phyloP scores from a whole-genome alignment of 2,797 vertebrate species.

The Macroramphosus scolopax region DNA sequence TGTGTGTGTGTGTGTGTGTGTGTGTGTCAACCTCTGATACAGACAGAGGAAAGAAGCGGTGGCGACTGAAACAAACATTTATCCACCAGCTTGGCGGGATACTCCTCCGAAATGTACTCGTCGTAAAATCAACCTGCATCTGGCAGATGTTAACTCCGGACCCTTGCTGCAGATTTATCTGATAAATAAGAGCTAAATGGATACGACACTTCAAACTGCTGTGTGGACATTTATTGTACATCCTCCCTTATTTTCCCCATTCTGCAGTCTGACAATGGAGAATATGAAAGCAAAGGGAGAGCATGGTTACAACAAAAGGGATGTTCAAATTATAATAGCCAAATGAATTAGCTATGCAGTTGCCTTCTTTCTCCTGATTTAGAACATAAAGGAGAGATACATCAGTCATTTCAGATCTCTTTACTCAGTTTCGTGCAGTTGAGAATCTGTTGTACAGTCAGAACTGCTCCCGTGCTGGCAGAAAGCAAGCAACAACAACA shows the following conservation, averaged over 20 bases:
- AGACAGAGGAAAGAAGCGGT: too few relatives aligned
- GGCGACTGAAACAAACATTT: too few relatives aligned
- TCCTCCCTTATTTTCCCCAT: not conserved
- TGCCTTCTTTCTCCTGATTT: too few relatives aligned
- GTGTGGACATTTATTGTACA: not conserved
- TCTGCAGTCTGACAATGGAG: not conserved
- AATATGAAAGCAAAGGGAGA: conserved; percentile 4
- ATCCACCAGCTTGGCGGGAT: too few relatives aligned
- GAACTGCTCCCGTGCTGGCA: conserved; percentile 27
- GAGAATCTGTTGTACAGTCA: conserved; percentile 35
- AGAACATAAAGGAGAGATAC: conserved; percentile 10
- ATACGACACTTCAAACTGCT: conserved; percentile 7
- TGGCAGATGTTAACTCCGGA: too few relatives aligned
- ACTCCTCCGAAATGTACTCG: too few relatives aligned
- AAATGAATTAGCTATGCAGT: too few relatives aligned
- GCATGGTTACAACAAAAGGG: too few relatives aligned
- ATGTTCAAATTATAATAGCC: too few relatives aligned
- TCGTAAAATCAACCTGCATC: too few relatives aligned
- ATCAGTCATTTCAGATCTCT: conserved; percentile 44
- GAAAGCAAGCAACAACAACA: conserved; percentile 58
- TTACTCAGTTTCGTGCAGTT: conserved; percentile 20
- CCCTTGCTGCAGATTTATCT: conserved; percentile 3
- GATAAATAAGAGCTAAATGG: not conserved
- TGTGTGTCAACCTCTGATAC: too few relatives aligned
- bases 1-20: too few relatives aligned